Conservation (phyloP, 2,113 vertebrate species). For the Archocentrus centrarchus region DNA sequence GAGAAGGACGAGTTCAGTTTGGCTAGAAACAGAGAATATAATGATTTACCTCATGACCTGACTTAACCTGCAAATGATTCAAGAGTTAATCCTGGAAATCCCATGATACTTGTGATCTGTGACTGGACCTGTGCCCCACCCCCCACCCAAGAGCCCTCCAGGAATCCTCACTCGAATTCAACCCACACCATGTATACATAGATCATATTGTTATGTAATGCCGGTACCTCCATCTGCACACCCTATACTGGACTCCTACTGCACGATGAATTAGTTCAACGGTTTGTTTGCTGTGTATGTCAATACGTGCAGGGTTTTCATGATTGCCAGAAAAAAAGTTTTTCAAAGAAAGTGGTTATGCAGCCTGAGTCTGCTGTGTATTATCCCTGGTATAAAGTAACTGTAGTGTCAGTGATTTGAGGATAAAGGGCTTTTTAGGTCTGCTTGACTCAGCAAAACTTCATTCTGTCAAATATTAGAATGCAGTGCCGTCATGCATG, state of each 20-base stretch:
- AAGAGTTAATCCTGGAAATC: not conserved
- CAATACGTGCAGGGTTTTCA: constrained; percentile 2
- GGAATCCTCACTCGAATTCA: constrained; percentile 33
- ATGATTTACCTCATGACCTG: not conserved
- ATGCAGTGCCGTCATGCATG: not conserved
- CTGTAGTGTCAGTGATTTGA: constrained; percentile 54
- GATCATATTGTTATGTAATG: constrained; percentile 61
- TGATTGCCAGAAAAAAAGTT: not conserved
- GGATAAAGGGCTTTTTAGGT: constrained; percentile 32
- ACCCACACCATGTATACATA: constrained; percentile 57
- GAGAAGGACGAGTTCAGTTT: not conserved
- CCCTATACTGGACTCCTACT: constrained; percentile 14
- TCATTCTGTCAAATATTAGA: constrained; percentile 6
- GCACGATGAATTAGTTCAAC: not conserved
- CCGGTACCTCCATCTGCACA: constrained; percentile 31
- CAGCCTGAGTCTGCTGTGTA: constrained; percentile 37
- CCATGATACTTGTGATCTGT: constrained; percentile 21
- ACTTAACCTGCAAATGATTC: constrained; percentile 1
- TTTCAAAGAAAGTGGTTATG: constrained; percentile 43
- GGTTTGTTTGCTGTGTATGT: not conserved
- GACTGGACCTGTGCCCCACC: constrained; percentile 15
- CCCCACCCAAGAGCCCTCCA: not conserved
- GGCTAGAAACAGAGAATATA: not conserved
- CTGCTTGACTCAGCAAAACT: constrained; percentile 46
- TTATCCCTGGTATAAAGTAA: constrained; percentile 42